phyloP scores from a whole-genome alignment of 2,797 vertebrate genomes.

The Pagetopsis macropterus region DNA sequence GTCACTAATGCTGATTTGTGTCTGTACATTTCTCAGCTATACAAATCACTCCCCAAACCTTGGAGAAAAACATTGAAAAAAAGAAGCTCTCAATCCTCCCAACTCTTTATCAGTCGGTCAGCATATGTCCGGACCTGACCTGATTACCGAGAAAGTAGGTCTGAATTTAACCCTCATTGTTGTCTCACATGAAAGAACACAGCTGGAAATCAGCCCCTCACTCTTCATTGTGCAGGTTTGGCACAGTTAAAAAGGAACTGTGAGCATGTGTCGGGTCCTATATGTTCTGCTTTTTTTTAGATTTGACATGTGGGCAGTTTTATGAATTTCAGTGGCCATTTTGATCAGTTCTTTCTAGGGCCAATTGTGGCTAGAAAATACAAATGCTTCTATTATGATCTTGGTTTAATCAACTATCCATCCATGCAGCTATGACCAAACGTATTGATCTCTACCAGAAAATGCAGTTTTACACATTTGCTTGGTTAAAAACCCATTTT shows the following conservation, averaged over 20 bases:
- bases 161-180: constrained; percentile 68
- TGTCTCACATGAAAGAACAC: constrained; percentile 55
- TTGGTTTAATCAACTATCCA: constrained; percentile 7
- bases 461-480: constrained; percentile 28
- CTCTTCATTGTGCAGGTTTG: constrained; percentile 19
- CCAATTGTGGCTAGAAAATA: neutral
- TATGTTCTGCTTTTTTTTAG: constrained; percentile 14
- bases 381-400: neutral
- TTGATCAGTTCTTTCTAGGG: constrained; percentile 12
- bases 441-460: constrained; percentile 12
- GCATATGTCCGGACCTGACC: constrained; percentile 76
- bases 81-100: constrained; percentile 49
- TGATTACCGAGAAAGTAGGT: constrained; percentile 77
- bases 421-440: neutral
- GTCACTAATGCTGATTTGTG: constrained; percentile 25
- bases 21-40: constrained; percentile 28
- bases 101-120: constrained; percentile 72
- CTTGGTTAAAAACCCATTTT: constrained; percentile 10
- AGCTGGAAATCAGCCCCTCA: constrained; percentile 35
- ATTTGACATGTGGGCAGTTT: constrained; percentile 7
- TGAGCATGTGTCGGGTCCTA: neutral
- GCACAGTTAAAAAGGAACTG: constrained; percentile 15
- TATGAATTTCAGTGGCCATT: constrained; percentile 7
- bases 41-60: constrained; percentile 32
- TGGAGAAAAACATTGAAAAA: constrained; percentile 42